phyloP scores from a whole-genome alignment of 2,113 vertebrate genomes.

The Aramus guarauna region DNA sequence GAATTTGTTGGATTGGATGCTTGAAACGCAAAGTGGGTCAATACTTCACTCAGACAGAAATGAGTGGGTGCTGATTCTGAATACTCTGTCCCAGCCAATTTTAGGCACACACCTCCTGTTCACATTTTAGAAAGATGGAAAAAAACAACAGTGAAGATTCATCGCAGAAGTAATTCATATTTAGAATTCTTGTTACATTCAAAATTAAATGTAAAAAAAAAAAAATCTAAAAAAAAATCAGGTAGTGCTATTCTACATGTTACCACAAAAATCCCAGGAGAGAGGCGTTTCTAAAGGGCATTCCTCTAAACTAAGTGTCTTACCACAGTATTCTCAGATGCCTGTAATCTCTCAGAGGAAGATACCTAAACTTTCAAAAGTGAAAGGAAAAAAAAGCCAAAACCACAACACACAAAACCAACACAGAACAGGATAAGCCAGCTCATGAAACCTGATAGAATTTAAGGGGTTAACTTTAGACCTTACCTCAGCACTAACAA shows the following conservation, averaged over 20 bases:
- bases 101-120: constrained; percentile 58
- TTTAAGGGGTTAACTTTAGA: neutral
- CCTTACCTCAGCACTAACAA: neutral
- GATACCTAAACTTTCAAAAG: neutral
- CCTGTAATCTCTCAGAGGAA: neutral
- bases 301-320: constrained; percentile 10
- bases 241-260: neutral
- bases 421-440: neutral
- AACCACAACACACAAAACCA: neutral
- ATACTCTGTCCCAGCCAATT: constrained; percentile 52
- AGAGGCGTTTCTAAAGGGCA: constrained; percentile 21
- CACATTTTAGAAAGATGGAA: constrained; percentile 8
- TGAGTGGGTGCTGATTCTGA: constrained; percentile 52
- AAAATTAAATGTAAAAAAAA: neutral
- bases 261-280: neutral
- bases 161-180: constrained; percentile 5
- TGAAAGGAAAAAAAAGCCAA: neutral
- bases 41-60: constrained; percentile 58
- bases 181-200: constrained; percentile 21
- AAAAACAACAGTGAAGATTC: neutral
- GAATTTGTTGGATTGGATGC: constrained; percentile 8
- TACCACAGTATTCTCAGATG: neutral
- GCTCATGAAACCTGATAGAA: neutral
- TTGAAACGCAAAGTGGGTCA: constrained; percentile 49
- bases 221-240: neutral